phyloP scores from a whole-genome alignment of 2,888 invertebrate species.

The Aleiodes testaceus region DNA sequence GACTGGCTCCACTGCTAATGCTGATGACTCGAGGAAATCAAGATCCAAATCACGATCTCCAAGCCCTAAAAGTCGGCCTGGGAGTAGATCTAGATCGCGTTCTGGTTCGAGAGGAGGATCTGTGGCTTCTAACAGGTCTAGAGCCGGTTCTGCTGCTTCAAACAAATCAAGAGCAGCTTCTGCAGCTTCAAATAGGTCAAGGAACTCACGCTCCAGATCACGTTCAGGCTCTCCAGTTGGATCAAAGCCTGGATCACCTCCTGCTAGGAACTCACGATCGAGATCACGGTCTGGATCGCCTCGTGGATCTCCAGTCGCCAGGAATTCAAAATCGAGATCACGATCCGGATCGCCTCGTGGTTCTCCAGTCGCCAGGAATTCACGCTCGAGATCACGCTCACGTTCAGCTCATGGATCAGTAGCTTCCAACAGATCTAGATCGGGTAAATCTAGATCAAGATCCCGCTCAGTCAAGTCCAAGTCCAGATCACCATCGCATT shows the following conservation, averaged over 20 bases:
- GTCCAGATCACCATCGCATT: background rate
- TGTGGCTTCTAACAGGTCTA: background rate
- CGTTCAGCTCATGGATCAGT: constrained; percentile 6
- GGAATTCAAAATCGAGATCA: constrained; percentile 17
- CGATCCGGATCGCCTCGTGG: constrained; percentile 13
- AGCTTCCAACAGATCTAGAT: constrained; percentile 6
- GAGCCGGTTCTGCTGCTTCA: constrained; percentile 1
- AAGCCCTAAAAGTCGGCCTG: constrained; percentile 45
- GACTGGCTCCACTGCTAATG: background rate
- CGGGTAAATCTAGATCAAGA: constrained; percentile 57
- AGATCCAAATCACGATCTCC: constrained; percentile 56
- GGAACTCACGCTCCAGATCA: constrained; percentile 28
- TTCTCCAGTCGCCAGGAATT: constrained; percentile 6
- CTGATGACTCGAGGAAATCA: constrained; percentile 39
- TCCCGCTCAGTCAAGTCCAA: constrained; percentile 41
- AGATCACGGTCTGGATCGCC: constrained; percentile 51
- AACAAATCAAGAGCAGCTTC: background rate
- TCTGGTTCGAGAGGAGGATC: constrained; percentile 47
- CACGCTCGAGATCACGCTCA: constrained; percentile 31
- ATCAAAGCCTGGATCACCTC: constrained; percentile 37
- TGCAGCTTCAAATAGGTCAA: background rate
- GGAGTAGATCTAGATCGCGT: constrained; percentile 3
- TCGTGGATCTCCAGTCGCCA: background rate
- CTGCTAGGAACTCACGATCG: constrained; percentile 48
- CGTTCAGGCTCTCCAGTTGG: constrained; percentile 37